phyloP scores from a whole-genome alignment of 2,888 invertebrate genomes.

The Brenthis ino region DNA sequence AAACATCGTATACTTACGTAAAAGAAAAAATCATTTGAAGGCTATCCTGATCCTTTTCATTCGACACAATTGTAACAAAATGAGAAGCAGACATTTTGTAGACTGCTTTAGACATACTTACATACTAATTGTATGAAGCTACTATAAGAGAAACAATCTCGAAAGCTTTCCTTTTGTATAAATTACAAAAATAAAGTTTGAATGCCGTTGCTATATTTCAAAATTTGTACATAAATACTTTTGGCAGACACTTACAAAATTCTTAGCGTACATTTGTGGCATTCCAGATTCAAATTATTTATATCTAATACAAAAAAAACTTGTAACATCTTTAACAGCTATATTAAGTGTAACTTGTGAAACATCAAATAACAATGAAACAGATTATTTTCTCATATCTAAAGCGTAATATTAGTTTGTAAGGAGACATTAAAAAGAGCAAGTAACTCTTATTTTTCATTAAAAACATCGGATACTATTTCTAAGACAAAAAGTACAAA shows the following conservation, averaged over 20 bases:
- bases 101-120: constrained; percentile 6
- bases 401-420: too few relatives aligned
- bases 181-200: constrained; percentile 13
- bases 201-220: constrained; percentile 5
- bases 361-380: constrained; percentile 14
- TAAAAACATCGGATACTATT: too few relatives aligned
- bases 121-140: constrained; percentile 9
- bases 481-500: too few relatives aligned
- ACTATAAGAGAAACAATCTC: constrained; percentile 16
- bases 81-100: background rate
- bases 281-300: constrained; percentile 1
- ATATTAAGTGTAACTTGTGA: constrained; percentile 8
- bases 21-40: constrained; percentile 13
- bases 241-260: constrained; percentile 13
- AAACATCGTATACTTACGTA: background rate
- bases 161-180: constrained; percentile 3
- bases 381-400: constrained; percentile 3
- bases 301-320: background rate
- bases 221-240: constrained; percentile 21
- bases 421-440: too few relatives aligned
- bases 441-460: too few relatives aligned
- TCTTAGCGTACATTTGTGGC: constrained; percentile 17
- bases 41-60: constrained; percentile 13
- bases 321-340: background rate
- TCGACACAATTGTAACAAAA: constrained; percentile 12